Evolutionary conservation across 2,888 invertebrate species (phyloP).

Genomic region (Mythimna vitellina): DNA sequence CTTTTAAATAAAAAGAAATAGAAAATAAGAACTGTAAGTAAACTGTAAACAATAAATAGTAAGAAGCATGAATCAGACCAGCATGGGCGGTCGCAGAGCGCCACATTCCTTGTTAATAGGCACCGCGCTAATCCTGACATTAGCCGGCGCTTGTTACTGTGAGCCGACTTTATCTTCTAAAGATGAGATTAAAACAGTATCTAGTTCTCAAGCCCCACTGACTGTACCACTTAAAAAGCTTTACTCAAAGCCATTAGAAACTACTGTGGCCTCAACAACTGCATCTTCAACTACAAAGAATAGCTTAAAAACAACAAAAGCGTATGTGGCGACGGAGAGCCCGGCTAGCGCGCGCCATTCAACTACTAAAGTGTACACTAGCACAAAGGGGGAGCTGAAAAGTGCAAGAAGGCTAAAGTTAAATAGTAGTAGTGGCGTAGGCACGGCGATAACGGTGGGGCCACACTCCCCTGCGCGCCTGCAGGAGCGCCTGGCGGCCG

Average conservation of each 20-base stretch:
- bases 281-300: slow-evolving; percentile 81
- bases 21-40: slow-evolving; percentile 19
- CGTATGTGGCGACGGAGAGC: slow-evolving; percentile 76
- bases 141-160: slow-evolving; percentile 75
- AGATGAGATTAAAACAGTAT: slow-evolving; percentile 75
- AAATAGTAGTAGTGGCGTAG: slow-evolving; percentile 83
- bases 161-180: slow-evolving; percentile 73
- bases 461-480: slow-evolving; percentile 86
- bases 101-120: slow-evolving; percentile 73
- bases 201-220: slow-evolving; percentile 73
- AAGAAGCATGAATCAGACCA: slow-evolving; percentile 58
- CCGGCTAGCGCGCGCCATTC: slow-evolving; percentile 77
- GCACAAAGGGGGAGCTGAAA: slow-evolving; percentile 82
- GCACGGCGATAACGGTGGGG: slow-evolving; percentile 45
- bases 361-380: slow-evolving; percentile 79
- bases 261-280: slow-evolving; percentile 76
- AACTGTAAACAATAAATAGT: slow-evolving; percentile 31
- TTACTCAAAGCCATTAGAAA: slow-evolving; percentile 77
- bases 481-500: slow-evolving; percentile 92
- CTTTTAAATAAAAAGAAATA: slow-evolving; percentile 22
- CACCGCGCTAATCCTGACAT: slow-evolving; percentile 76
- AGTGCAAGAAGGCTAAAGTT: slow-evolving; percentile 86
- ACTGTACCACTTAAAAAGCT: slow-evolving; percentile 73
- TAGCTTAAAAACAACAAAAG: slow-evolving; percentile 83
- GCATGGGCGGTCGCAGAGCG: slow-evolving; percentile 64